Base-by-base conservation (phyloP, 2,113 vertebrate species). In the Octodon degus region DNA sequence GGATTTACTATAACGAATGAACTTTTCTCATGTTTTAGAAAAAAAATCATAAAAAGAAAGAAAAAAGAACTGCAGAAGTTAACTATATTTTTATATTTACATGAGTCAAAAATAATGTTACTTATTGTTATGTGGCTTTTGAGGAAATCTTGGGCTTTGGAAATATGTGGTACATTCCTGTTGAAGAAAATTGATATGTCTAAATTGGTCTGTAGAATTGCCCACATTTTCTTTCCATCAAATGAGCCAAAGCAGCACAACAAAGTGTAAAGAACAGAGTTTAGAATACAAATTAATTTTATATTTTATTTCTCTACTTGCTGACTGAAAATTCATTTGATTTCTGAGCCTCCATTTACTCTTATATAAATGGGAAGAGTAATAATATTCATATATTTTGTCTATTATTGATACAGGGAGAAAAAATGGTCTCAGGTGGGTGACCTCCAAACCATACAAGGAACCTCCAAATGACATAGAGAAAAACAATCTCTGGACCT, bases 71-170 rank as follows among this genome's bases (percentile, higher is more conserved):
- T 25, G 17, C 34, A 90, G n/a, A 86, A 83, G 62, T 86, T 62
- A 86, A 93, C 16, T 58, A 58, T 19, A 79, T 77, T 93, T 67
- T 67, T 74, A 30, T 1, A 76, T 70, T 95, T 70, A 13, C 27
- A 3, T 83, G 81, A 93, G 12, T 79, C 86, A 86, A 92, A 90
- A 95, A 93, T 90, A 91, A 80, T 93, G 16, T 50, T 79, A 50
- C 58, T 50, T 77, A 24, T 82, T 76, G n/a, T 34, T 19, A 19
- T 27, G 67, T 68, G 30, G 25, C 82, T 94, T 94, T 27, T 72
- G 32, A 91, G 25, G 89, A 60, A 91, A 86, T 83, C 12, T 65
- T 30, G 70, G 2, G 4, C 40, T 95, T 86, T n/a, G 27, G 7
- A 95, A 37, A 24, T 81, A 53, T 47, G 43, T 30, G 58, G 32